Evolutionary conservation across 2,113 vertebrate genomes (phyloP), one percentile per base, ranked within the genome.

Genomic region (Heptranchias perlo): DNA sequence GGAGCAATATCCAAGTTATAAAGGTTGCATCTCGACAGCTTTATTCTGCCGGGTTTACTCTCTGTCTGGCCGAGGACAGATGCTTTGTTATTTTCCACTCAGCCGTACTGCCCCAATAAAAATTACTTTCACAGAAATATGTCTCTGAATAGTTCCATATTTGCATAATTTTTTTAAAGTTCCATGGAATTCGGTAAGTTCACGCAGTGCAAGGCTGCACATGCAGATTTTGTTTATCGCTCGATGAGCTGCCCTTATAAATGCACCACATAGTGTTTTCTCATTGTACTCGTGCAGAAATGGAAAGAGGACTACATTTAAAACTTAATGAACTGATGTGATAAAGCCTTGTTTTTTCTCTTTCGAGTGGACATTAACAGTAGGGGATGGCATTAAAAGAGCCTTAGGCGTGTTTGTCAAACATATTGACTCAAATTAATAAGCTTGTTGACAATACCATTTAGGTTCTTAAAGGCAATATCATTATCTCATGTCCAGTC

Each of bases 381-480:
- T 95, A 23, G 94, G 94, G 73, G 94, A 95, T 69, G 44, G 65
- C 23, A 49, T 28, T 69, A 28, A 95, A 95, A 69, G 28, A 69
- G 64, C 94, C 65, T 49, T 14, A 52, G 47, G 94, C 44, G 23
- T 31, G 73, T 95, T 95, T 73, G 65, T 95, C 94, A 95, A 52
- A 69, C 94, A 73, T 31, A 95, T 65, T 95, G 94, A 69, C 94
- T 95, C 94, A 95, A 95, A 95, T 95, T 95, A 95, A 95, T 95
- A 73, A 95, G 62, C 44, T 73, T 69, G 94, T 65, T 67, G 65
- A 69, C 64, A 73, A 52, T 31, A 44, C 94, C 47, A 13, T 95
- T 95, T 95, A 69, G 64, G 44, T 95, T 95, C 44, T 67, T 95
- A 69, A 73, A 67, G 47, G 64, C 89, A 69, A 95, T 73, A 69